Evolutionary conservation across 1,140 invertebrate species (phyloP).

Genomic region (Ylistrum balloti): DNA sequence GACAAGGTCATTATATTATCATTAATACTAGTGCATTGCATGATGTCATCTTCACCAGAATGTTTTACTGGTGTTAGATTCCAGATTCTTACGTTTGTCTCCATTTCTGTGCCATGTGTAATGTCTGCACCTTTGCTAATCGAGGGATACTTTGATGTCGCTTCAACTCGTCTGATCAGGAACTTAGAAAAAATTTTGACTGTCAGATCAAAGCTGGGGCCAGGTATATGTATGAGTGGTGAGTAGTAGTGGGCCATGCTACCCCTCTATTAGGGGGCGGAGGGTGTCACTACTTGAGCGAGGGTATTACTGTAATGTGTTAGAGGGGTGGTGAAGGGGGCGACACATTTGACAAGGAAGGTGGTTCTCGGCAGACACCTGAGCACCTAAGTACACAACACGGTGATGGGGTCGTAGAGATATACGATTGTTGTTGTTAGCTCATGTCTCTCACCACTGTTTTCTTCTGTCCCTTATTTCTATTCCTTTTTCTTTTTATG

Average conservation of each 20-base stretch:
- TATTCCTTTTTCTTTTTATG: constrained; percentile 1
- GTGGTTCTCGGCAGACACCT: background rate
- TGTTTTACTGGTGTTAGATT: background rate
- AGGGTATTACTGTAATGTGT: background rate
- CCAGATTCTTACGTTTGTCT: constrained; percentile 5
- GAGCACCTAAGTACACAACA: constrained; percentile 24
- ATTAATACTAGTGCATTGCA: constrained; percentile 35
- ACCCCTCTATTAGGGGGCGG: constrained; percentile 10
- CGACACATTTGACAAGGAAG: constrained; percentile 22
- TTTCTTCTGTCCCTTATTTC: background rate
- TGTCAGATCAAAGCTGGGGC: background rate
- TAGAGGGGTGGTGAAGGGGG: background rate
- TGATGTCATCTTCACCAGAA: constrained; percentile 25
- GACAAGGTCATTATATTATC: constrained; percentile 14
- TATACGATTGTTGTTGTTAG: constrained; percentile 22
- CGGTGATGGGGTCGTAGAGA: background rate
- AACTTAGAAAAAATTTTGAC: background rate
- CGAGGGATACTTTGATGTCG: constrained; percentile 15
- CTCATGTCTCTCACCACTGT: constrained; percentile 1
- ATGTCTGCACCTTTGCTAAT: background rate
- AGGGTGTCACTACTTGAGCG: background rate
- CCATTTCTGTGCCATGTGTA: background rate
- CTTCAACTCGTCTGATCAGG: background rate
- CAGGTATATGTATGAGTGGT: background rate
- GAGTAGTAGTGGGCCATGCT: background rate